Percentiles rank a stretch among this genome's conserved stretches.
phyloP scores from a whole-genome alignment of 2,797 vertebrate genomes.

The Anableps anableps region DNA sequence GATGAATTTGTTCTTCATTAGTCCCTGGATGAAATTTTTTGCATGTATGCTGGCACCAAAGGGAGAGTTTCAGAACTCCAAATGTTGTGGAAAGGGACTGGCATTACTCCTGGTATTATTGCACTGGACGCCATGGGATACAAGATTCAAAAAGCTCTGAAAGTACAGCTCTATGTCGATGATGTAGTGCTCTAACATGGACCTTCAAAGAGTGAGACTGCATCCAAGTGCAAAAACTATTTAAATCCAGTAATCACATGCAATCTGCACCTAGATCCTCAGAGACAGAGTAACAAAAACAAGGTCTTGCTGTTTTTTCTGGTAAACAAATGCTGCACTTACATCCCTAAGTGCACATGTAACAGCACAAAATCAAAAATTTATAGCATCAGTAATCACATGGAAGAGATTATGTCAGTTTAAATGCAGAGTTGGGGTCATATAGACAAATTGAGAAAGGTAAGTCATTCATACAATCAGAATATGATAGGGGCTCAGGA shows the following conservation, averaged over 20 bases:
- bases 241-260: neutral
- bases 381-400: neutral
- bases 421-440: neutral
- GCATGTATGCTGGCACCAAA: neutral
- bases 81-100: neutral
- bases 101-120: neutral
- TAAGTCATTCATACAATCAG: constrained; percentile 7
- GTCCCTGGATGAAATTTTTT: neutral
- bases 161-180: neutral
- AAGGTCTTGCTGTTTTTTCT: neutral
- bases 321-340: neutral
- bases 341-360: neutral
- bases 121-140: neutral
- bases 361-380: neutral
- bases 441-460: neutral
- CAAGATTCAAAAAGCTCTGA: neutral
- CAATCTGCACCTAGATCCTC: neutral
- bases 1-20: neutral
- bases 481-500: neutral
- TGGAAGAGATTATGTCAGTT: neutral
- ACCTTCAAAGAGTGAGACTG: neutral
- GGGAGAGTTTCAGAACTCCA: neutral
- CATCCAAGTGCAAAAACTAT: neutral
- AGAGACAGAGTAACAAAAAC: neutral
- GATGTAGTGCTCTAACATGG: neutral